Base-by-base conservation (phyloP, 2,797 vertebrate genomes). In the Mustela erminea region DNA sequence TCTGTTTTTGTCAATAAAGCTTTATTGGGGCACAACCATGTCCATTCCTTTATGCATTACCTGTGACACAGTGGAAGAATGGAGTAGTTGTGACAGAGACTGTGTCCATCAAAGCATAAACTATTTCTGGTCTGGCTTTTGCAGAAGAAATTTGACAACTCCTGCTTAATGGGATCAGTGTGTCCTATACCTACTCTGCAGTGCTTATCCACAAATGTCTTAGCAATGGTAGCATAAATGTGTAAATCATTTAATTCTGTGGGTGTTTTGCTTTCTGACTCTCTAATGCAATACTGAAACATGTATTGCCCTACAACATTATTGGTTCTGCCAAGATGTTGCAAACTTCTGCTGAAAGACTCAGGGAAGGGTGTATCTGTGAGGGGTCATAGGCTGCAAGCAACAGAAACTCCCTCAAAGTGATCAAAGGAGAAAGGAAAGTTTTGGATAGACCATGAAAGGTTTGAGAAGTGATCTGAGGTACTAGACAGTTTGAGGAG, bases 1-100 rank as follows among this genome's bases (percentile, higher is more conserved):
- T 62, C 35, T 86, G 21, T 74, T n/a, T 92, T 93, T 86, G 60
- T 62, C 56, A 72, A 68, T 90, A 83, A 94, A 91, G 35, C 35
- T 95, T 95, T 96, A 92, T 85, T 87, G 77, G 77, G 77, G 54
- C 27, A 38, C 7, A 70, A 82, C 3, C 43, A 32, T 5, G 18
- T 12, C 49, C 38, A 38, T 52, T 87, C 43, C 13, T 84, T 82
- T 83, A 12, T 38, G 9, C 25, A 38, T 90, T n/a, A 66, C 80
- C 49, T 41, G 10, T 81, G 70, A 23, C 60, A n/a, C n/a, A n/a
- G 0, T 0, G 21, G 18, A 43, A 90, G 38, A 70, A 78, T 70
- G 56, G 38, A 35, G 54, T 38, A 72, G n/a, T 17, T 64, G 18
- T 68, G 70, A 64, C 14, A 66, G 23, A 81, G 62, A 46, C 13